Percentiles rank a stretch among this genome's conserved stretches.
Conservation (phyloP, 1,140 invertebrate genomes). For the Oscheius sp. region DNA sequence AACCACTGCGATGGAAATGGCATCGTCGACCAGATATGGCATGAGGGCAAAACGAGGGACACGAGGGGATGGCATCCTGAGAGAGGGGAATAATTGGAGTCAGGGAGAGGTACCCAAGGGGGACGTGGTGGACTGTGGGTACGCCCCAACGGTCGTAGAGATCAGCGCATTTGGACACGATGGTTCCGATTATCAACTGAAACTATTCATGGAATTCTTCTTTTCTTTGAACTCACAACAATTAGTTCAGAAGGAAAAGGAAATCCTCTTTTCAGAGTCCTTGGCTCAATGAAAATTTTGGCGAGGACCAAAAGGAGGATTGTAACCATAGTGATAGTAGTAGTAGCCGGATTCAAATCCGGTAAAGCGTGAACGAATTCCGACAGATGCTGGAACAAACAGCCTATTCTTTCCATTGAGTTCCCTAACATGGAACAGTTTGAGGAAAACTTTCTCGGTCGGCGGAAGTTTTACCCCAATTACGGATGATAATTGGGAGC, state of each 20-base stretch:
- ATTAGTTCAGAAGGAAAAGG: slow-evolving; percentile 26
- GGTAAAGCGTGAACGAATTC: slow-evolving; percentile 36
- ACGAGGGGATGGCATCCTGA: slow-evolving; percentile 7
- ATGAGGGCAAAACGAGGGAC: slow-evolving; percentile 7
- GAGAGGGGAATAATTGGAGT: not conserved
- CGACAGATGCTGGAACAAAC: slow-evolving; percentile 44
- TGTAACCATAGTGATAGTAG: slow-evolving; percentile 34
- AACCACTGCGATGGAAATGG: slow-evolving; percentile 66
- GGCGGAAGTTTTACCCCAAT: slow-evolving; percentile 7
- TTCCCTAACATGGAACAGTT: slow-evolving; percentile 12
- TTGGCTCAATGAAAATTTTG: slow-evolving; percentile 46
- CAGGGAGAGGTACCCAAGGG: not conserved
- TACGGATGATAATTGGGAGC: slow-evolving; percentile 10
- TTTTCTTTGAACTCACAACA: slow-evolving; percentile 27
- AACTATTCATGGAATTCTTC: slow-evolving; percentile 48
- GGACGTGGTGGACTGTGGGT: slow-evolving; percentile 31
- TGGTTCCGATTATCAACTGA: slow-evolving; percentile 43
- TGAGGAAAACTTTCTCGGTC: not conserved
- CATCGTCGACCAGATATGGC: slow-evolving; percentile 51
- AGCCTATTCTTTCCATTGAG: not conserved
- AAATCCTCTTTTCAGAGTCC: not conserved
- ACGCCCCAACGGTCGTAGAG: slow-evolving; percentile 33
- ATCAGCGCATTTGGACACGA: slow-evolving; percentile 39
- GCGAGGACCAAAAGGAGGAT: slow-evolving; percentile 48
- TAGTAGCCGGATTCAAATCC: slow-evolving; percentile 43